Evolutionary conservation across 2,113 vertebrate species (phyloP).

Genomic region (Monopterus albus): DNA sequence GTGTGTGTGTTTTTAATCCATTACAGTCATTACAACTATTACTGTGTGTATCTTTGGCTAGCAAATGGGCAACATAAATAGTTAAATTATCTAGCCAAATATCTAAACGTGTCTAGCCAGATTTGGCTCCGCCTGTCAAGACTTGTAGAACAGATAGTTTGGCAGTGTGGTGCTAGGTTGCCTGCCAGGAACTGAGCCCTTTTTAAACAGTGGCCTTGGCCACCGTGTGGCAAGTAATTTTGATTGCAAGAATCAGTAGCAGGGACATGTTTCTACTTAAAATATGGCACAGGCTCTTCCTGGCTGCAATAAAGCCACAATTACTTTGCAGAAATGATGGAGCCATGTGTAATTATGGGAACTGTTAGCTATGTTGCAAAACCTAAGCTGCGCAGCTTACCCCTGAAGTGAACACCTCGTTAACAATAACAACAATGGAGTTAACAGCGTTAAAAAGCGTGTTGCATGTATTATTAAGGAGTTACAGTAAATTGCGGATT

Average conservation of each 20-base stretch:
- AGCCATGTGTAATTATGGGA: slow-evolving; percentile 39
- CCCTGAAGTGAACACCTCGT: slow-evolving; percentile 47
- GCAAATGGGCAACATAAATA: slow-evolving; percentile 52
- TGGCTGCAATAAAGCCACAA: slow-evolving; percentile 50
- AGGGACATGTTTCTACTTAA: slow-evolving; percentile 23
- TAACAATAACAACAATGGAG: slow-evolving; percentile 39
- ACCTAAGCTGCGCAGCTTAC: slow-evolving; percentile 31
- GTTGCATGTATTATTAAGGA: slow-evolving; percentile 22
- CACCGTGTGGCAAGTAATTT: slow-evolving; percentile 43
- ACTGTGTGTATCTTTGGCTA: slow-evolving; percentile 45
- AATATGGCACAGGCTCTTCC: slow-evolving; percentile 33
- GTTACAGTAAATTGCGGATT: slow-evolving; percentile 11
- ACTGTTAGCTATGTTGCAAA: slow-evolving; percentile 34
- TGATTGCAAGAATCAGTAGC: slow-evolving; percentile 37
- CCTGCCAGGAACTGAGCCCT: slow-evolving; percentile 47
- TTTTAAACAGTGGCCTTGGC: slow-evolving; percentile 42
- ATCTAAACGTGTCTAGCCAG: too few species aligned
- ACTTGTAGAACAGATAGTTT: slow-evolving; percentile 45
- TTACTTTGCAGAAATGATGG: slow-evolving; percentile 53
- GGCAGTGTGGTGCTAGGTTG: slow-evolving; percentile 37
- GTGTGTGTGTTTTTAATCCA: slow-evolving; percentile 46
- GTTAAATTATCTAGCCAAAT: slow-evolving; percentile 38
- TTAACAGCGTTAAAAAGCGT: slow-evolving; percentile 10
- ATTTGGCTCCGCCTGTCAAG: slow-evolving; percentile 53
- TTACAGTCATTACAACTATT: slow-evolving; percentile 61